phyloP scores from a whole-genome alignment of 2,113 vertebrate species.

The Garra rufa region DNA sequence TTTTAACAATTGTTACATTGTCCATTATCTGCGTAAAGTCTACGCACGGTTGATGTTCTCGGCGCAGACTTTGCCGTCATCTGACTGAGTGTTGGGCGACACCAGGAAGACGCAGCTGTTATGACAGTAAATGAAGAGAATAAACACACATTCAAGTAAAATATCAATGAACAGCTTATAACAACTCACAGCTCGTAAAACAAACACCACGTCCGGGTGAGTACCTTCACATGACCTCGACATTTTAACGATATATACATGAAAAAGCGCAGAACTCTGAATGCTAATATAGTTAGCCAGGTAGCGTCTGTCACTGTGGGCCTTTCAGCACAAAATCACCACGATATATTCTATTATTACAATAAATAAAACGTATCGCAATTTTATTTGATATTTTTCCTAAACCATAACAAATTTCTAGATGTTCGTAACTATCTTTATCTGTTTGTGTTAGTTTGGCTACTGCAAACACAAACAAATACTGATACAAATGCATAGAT shows the following conservation, averaged over 20 bases:
- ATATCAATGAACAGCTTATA: not conserved
- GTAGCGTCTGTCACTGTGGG: slow-evolving; percentile 1
- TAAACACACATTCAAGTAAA: slow-evolving; percentile 4
- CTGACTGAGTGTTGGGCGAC: slow-evolving; percentile 44
- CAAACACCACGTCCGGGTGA: slow-evolving; percentile 34
- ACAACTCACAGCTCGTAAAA: not conserved
- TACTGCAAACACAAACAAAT: not conserved
- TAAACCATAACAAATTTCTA: not conserved
- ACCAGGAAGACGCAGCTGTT: slow-evolving; percentile 47
- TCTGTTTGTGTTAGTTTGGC: not conserved
- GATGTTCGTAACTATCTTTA: not conserved
- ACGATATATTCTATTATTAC: not conserved
- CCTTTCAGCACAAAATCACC: not conserved
- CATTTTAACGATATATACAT: not conserved
- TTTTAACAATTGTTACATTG: no score
- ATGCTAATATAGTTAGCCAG: slow-evolving; percentile 19
- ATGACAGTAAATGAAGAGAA: not conserved
- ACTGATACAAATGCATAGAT: not conserved
- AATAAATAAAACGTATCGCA: not conserved
- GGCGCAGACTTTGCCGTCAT: not conserved
- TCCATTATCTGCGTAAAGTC: slow-evolving; percentile 9
- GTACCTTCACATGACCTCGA: slow-evolving; percentile 1
- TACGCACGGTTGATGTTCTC: not conserved
- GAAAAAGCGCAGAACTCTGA: not conserved
- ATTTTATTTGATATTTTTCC: not conserved